Conservation (phyloP, 2,113 vertebrate genomes). For the Protomyctophum bolini region DNA sequence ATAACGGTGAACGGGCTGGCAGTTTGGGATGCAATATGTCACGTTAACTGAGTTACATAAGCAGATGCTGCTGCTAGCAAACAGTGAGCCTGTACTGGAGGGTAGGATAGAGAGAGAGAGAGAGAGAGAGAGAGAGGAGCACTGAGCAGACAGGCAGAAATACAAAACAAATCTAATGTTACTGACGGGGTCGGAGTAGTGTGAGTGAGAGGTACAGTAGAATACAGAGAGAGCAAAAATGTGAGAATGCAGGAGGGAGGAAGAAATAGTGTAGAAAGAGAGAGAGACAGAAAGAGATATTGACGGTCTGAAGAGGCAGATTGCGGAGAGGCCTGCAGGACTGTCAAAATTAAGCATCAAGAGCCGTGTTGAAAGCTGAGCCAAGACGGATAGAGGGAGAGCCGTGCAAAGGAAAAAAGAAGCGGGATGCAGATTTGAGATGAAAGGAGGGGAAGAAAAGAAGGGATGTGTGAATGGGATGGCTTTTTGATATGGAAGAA, state of each 20-base stretch:
- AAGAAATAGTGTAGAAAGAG: constrained; percentile 19
- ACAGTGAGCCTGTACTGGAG: too few relatives aligned
- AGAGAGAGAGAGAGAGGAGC: constrained; percentile 49
- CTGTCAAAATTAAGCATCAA: not conserved
- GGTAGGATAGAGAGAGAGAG: constrained; percentile 34
- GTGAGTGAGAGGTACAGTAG: too few relatives aligned
- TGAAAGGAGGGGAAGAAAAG: constrained; percentile 13
- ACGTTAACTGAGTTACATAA: too few relatives aligned
- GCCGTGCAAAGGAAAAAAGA: constrained; percentile 11
- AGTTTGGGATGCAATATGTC: constrained; percentile 1
- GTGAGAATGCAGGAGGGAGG: constrained; percentile 9
- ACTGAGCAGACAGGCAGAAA: not conserved
- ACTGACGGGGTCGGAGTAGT: too few relatives aligned
- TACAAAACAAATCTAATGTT: too few relatives aligned
- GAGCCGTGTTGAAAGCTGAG: not conserved
- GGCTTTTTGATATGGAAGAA: constrained; percentile 2
- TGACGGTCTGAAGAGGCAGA: constrained; percentile 18
- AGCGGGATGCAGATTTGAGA: not conserved
- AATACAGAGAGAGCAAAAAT: not conserved
- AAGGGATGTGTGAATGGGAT: constrained; percentile 10
- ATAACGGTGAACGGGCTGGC: not conserved
- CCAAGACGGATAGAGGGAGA: constrained; percentile 9
- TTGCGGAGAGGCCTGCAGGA: constrained; percentile 19
- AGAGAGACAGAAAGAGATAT: constrained; percentile 33
- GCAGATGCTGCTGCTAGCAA: too few relatives aligned